Base-by-base conservation (phyloP, 2,113 vertebrate genomes). In the Eira barbara region DNA sequence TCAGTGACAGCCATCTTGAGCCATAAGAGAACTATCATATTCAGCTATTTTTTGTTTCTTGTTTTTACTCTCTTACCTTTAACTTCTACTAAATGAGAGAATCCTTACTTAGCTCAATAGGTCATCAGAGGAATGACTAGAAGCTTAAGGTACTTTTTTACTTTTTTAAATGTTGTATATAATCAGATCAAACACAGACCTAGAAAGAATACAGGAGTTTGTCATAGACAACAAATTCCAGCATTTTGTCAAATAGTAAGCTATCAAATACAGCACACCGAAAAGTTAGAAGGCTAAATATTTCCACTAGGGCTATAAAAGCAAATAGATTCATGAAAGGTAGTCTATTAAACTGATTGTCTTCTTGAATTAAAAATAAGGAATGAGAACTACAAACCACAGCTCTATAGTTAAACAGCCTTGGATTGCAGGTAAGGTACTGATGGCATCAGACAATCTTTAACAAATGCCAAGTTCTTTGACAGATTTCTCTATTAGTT, bases 301-400 rank as follows among this genome's bases (percentile, higher is more conserved):
- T 42, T 93, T 93, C 65, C 21, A 65, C 7, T 21, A 95, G 21
- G 47, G 14, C 65, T 47, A 84, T 20, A 63, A 95, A 93, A 92
- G 61, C 6, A 69, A 91, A 34, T 45, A 89, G 39, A 84, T 69
- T 71, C 95, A 71, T 81, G 91, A 86, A 96, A 59, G 17, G 14
- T 8, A 52, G 18, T 7, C 45, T 42, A 88, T 36, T 95, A 67
- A 90, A 89, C 5, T 39, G 21, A 92, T 57, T 39, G 10, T 47
- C 27, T 49, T 87, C 94, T 31, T 89, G 0, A 95, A 67, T 88
- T 93, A 93, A 93, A 96, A 55, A 81, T 11, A 93, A 76, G 36
- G 36, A 76, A 87, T 73, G 23, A 73, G n/a, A 59, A 69, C 61
- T 63, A 74, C 10, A 82, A 45, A 39, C 49, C 47, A 88, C 49